These are phyloP conservation scores for Mustela lutreola DNA, from an alignment of 2,113 vertebrate genomes.

Conservation along the genomic window DNA sequence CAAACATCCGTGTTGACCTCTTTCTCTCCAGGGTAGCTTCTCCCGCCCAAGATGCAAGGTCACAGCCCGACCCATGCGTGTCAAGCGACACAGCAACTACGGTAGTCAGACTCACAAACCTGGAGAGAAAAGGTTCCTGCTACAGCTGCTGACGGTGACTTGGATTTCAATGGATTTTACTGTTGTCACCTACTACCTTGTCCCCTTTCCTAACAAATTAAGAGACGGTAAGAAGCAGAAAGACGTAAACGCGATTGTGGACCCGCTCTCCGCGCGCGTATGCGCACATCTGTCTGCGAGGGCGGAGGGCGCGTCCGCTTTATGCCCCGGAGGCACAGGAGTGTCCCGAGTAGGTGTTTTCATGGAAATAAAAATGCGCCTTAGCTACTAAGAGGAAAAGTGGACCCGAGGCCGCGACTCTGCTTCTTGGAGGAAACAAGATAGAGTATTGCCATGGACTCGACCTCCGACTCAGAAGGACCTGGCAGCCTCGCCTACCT, in stretches of 20 bases:
- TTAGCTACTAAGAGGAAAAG: background rate
- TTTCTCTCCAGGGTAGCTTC: background rate
- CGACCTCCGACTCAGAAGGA: background rate
- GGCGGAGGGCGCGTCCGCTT: background rate
- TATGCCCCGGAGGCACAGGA: background rate
- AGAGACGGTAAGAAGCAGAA: background rate
- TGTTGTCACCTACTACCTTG: background rate
- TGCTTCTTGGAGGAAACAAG: background rate
- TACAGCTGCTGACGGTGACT: background rate
- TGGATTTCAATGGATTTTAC: background rate
- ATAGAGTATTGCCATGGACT: background rate
- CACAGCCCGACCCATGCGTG: accelerated
- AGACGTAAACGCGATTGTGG: background rate
- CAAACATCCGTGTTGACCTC: background rate
- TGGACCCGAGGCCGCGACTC: background rate
- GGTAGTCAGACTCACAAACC: background rate
- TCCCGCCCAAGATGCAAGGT: too few relatives aligned
- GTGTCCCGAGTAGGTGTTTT: background rate
- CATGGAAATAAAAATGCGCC: background rate
- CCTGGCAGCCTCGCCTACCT: background rate
- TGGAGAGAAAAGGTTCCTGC: background rate
- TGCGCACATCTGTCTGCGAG: background rate
- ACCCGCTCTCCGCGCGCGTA: background rate
- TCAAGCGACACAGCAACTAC: background rate
- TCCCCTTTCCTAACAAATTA: background rate